phyloP scores from a whole-genome alignment of 92 coral and sea anemone genomes.

The Zoanthus sociatus region DNA sequence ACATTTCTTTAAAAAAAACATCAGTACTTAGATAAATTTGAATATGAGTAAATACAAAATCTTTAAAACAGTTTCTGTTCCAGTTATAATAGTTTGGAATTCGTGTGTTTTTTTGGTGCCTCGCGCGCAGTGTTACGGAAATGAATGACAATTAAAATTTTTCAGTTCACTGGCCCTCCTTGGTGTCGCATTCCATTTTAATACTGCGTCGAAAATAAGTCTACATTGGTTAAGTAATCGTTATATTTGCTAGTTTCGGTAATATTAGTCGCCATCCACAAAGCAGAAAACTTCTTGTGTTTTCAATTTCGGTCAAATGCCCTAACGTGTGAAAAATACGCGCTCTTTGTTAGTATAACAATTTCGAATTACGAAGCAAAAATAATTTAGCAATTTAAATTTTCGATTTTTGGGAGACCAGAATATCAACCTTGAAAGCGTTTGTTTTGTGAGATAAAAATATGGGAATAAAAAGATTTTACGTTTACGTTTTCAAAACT shows the following conservation, averaged over 20 bases:
- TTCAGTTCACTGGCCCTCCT: conserved; percentile 31
- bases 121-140: conserved; percentile 51
- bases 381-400: conserved; percentile 42
- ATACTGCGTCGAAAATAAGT: neutral
- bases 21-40: neutral
- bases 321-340: neutral
- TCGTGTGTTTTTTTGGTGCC: conserved; percentile 28
- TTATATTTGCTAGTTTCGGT: neutral
- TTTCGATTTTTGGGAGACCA: conserved; percentile 21
- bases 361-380: neutral
- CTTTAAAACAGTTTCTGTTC: neutral
- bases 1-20: neutral
- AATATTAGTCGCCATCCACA: neutral
- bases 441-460: neutral
- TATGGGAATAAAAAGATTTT: neutral
- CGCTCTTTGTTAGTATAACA: neutral
- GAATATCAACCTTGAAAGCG: neutral
- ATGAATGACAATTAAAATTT: conserved; percentile 42
- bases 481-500: neutral
- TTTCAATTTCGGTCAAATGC: neutral
- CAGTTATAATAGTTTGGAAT: neutral
- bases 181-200: conserved; percentile 37
- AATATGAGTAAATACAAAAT: neutral
- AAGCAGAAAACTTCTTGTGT: neutral
- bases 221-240: neutral